Percentiles rank a stretch among this genome's conserved stretches.
These are phyloP conservation scores for Zootermopsis nevadensis DNA, from an alignment of 2,888 invertebrate genomes.

Conservation along the genomic window DNA sequence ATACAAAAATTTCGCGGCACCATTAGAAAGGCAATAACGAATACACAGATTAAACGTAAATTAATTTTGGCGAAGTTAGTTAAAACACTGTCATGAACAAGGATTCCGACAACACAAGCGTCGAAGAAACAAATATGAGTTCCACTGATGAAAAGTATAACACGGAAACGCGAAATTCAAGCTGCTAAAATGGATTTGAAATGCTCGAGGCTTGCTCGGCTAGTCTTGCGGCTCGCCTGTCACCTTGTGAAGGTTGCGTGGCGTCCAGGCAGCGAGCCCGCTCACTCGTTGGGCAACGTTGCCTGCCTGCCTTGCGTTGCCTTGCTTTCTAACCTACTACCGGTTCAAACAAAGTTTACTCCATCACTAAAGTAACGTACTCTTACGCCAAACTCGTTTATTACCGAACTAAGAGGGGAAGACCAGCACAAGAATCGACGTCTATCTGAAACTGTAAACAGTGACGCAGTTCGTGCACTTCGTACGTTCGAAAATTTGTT, in stretches of 20 bases:
- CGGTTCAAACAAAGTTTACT: not conserved
- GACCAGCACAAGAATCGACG: too few species aligned
- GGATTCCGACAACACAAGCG: too few species aligned
- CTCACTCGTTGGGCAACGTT: conserved; percentile 32
- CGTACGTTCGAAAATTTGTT: too few species aligned
- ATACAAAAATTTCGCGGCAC: not conserved
- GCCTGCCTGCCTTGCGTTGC: conserved; percentile 31
- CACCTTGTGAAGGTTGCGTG: conserved; percentile 51
- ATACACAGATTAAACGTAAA: too few species aligned
- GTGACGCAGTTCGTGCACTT: too few species aligned
- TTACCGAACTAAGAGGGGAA: too few species aligned
- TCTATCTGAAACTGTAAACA: too few species aligned
- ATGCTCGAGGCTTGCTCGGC: conserved; percentile 10
- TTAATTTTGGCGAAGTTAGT: too few species aligned
- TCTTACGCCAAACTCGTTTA: too few species aligned
- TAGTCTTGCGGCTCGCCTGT: conserved; percentile 35
- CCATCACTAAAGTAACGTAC: too few species aligned
- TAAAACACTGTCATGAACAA: too few species aligned
- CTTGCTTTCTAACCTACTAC: conserved; percentile 32
- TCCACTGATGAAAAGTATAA: not conserved
- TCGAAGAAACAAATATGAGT: too few species aligned
- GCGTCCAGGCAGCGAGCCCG: conserved; percentile 40
- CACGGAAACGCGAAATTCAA: conserved; percentile 19
- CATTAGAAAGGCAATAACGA: not conserved
- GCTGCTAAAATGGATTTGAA: not conserved